A percentile compares a stretch with the other conserved stretches of the same genome.
These are phyloP conservation scores for Dioctria rufipes DNA, from an alignment of 2,888 invertebrate genomes.

Conservation along the genomic window DNA sequence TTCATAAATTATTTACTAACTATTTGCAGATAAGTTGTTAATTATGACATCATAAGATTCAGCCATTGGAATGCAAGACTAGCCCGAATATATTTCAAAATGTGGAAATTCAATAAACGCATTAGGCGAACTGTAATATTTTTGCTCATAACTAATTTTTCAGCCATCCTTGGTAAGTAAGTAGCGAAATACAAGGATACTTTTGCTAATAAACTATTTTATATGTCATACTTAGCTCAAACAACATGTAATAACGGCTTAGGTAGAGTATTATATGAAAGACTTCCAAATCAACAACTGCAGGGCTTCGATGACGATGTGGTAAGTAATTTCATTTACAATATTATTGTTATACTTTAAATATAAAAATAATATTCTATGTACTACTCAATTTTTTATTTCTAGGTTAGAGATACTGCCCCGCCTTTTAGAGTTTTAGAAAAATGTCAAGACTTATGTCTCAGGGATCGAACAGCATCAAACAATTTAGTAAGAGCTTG, in stretches of 20 bases:
- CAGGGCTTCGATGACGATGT: slow-evolving; percentile 93
- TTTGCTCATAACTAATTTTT: slow-evolving; percentile 57
- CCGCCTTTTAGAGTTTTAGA: slow-evolving; percentile 90
- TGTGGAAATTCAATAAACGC: slow-evolving; percentile 40
- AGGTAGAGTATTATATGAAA: slow-evolving; percentile 90
- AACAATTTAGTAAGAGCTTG: slow-evolving; percentile 89
- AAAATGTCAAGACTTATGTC: slow-evolving; percentile 89
- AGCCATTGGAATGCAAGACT: no score
- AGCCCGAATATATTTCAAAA: slow-evolving; percentile 17
- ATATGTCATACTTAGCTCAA: slow-evolving; percentile 72
- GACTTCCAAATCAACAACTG: slow-evolving; percentile 89
- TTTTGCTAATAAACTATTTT: neutral
- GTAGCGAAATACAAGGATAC: slow-evolving; percentile 10
- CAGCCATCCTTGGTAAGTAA: slow-evolving; percentile 57
- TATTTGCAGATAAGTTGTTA: no score
- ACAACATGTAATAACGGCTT: slow-evolving; percentile 92
- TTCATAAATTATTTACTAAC: no score
- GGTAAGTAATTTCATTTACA: slow-evolving; percentile 72
- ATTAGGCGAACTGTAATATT: slow-evolving; percentile 46
- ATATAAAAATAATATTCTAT: no score
- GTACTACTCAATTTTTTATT: neutral
- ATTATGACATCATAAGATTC: no score
- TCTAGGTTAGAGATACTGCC: slow-evolving; percentile 82
- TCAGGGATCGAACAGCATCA: slow-evolving; percentile 82
- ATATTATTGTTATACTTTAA: no score